Evolutionary conservation across 37 sponge, comb jelly and placozoan genomes (phyloP).

Genomic region (Amphimedon queenslandica): DNA sequence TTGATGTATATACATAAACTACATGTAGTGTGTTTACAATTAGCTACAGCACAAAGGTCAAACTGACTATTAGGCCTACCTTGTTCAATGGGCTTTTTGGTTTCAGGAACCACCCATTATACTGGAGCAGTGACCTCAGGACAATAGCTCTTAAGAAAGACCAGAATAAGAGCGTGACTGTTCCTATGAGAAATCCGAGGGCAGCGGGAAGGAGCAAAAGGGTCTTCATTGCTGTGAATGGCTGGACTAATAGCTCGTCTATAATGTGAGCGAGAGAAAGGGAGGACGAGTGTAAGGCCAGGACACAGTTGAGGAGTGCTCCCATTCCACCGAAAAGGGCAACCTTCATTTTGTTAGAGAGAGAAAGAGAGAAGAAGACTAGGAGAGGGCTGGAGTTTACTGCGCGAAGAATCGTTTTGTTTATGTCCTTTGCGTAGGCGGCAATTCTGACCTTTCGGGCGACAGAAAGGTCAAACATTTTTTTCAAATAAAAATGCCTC

Average conservation of each 20-base stretch:
- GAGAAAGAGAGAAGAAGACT: too few species aligned
- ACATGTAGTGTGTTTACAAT: neutral
- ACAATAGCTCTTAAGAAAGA: slow-evolving; percentile 38
- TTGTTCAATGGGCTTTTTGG: slow-evolving; percentile 48
- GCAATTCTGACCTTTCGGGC: too few species aligned
- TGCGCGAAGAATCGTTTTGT: too few species aligned
- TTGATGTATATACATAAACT: neutral
- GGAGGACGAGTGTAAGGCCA: slow-evolving; percentile 25
- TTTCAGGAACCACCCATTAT: slow-evolving; percentile 67
- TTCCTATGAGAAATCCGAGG: slow-evolving; percentile 51
- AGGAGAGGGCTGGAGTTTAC: too few species aligned
- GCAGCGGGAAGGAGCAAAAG: slow-evolving; percentile 33
- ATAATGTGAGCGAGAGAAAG: slow-evolving; percentile 3
- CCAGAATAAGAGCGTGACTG: slow-evolving; percentile 42
- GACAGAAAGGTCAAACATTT: too few species aligned
- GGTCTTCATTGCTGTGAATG: slow-evolving; percentile 15
- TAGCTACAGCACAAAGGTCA: neutral
- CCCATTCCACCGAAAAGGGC: slow-evolving; percentile 48
- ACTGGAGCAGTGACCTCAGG: slow-evolving; percentile 47
- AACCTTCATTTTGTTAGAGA: too few species aligned
- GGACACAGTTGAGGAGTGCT: slow-evolving; percentile 46
- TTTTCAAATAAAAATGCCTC: too few species aligned
- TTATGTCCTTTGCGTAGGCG: too few species aligned
- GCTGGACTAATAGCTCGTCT: slow-evolving; percentile 30
- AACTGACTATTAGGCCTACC: slow-evolving; percentile 18